Percentiles rank a stretch among this genome's conserved stretches.
These are phyloP conservation scores for Drosophila prosaltans DNA, from an alignment of 1,140 invertebrate species.

Conservation along the genomic window DNA sequence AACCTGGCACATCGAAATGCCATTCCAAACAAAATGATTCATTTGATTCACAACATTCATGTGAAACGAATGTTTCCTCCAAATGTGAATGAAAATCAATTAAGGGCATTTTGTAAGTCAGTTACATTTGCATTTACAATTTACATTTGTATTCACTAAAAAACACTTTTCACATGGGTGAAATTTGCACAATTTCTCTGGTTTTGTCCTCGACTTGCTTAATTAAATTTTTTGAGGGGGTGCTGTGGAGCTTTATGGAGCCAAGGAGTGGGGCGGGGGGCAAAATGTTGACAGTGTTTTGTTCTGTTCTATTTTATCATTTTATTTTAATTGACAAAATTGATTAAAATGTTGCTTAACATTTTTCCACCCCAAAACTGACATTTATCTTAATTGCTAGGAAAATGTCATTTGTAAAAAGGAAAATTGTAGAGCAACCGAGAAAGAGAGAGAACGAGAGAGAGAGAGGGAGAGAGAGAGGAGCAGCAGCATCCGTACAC, in stretches of 20 bases:
- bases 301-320: slow-evolving; percentile 23
- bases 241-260: not conserved
- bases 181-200: not conserved
- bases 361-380: slow-evolving; percentile 63
- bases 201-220: slow-evolving; percentile 39
- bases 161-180: slow-evolving; percentile 30
- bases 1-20: slow-evolving; percentile 42
- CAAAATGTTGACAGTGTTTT: slow-evolving; percentile 13
- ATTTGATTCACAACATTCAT: slow-evolving; percentile 3
- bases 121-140: slow-evolving; percentile 31
- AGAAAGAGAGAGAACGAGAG: slow-evolving; percentile 4
- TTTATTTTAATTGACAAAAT: slow-evolving; percentile 75
- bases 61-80: slow-evolving; percentile 26
- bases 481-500: slow-evolving; percentile 27
- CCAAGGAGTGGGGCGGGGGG: not conserved
- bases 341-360: slow-evolving; percentile 78
- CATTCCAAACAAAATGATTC: slow-evolving; percentile 33
- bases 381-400: slow-evolving; percentile 76
- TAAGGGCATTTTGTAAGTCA: slow-evolving; percentile 8
- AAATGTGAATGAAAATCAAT: slow-evolving; percentile 16
- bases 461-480: slow-evolving; percentile 16
- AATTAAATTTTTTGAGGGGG: slow-evolving; percentile 53
- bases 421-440: slow-evolving; percentile 30
- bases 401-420: slow-evolving; percentile 36
- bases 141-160: slow-evolving; percentile 7